phyloP scores from a whole-genome alignment of 2,113 vertebrate genomes.

The Nesoenas mayeri region DNA sequence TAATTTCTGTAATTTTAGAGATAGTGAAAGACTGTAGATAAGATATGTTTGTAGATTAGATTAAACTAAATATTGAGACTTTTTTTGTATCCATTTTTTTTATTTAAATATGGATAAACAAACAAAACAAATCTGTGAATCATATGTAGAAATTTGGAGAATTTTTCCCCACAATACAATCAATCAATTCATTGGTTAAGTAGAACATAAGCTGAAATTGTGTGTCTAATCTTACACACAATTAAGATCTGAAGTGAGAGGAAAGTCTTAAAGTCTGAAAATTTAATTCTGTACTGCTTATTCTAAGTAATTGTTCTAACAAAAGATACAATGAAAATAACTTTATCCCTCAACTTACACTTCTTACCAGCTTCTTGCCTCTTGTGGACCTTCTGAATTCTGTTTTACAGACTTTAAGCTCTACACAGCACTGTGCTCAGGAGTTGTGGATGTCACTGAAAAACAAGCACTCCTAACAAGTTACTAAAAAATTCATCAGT shows the following conservation, averaged over 20 bases:
- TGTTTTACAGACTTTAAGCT: rapidly evolving
- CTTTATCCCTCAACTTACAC: neutral
- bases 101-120: neutral
- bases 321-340: neutral
- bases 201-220: neutral
- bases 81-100: neutral
- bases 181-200: neutral
- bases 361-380: neutral
- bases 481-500: rapidly evolving
- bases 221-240: neutral
- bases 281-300: neutral
- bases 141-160: neutral
- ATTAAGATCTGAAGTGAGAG: neutral
- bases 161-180: neutral
- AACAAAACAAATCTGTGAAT: neutral
- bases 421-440: neutral
- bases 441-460: neutral
- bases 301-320: neutral
- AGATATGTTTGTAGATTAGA: neutral
- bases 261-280: neutral
- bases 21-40: neutral
- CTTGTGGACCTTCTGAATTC: neutral
- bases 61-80: neutral
- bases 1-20: neutral
- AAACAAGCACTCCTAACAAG: neutral